Conservation (phyloP, 2,888 invertebrate genomes). For the Myopa tessellatipennis region DNA sequence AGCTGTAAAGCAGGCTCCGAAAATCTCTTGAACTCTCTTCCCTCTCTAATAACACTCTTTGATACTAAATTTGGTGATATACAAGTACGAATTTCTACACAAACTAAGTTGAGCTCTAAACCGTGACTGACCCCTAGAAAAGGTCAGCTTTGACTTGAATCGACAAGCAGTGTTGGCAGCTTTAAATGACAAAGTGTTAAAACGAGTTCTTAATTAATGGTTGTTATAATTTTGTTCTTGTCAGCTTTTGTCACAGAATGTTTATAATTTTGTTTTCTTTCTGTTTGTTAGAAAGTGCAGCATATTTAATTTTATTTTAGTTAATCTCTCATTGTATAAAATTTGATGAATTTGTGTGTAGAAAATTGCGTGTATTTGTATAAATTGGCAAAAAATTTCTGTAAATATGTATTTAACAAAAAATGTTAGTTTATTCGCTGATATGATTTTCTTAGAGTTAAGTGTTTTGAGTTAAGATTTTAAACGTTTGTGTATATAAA, state of each 20-base stretch:
- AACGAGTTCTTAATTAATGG: background rate
- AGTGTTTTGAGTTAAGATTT: too few relatives aligned
- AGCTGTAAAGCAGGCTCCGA: slow-evolving; percentile 44
- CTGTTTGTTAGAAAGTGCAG: background rate
- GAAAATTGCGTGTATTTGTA: background rate
- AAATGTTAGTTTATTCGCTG: too few relatives aligned
- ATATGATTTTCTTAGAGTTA: too few relatives aligned
- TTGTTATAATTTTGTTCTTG: background rate
- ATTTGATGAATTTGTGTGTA: background rate
- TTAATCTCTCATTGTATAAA: background rate
- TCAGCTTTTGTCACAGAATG: too few relatives aligned
- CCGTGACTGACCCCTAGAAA: background rate
- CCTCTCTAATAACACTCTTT: background rate
- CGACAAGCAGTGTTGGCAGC: too few relatives aligned
- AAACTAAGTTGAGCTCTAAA: background rate
- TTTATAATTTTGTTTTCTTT: too few relatives aligned
- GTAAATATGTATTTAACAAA: background rate
- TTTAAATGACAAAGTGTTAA: background rate
- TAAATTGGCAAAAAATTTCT: background rate
- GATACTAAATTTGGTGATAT: background rate
- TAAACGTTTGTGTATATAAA: too few relatives aligned
- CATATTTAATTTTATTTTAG: background rate
- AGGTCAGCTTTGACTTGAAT: too few relatives aligned
- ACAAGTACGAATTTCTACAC: background rate
- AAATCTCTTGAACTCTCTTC: background rate